Conservation (phyloP, 2,797 vertebrate genomes). For the Labeo calbasu region DNA sequence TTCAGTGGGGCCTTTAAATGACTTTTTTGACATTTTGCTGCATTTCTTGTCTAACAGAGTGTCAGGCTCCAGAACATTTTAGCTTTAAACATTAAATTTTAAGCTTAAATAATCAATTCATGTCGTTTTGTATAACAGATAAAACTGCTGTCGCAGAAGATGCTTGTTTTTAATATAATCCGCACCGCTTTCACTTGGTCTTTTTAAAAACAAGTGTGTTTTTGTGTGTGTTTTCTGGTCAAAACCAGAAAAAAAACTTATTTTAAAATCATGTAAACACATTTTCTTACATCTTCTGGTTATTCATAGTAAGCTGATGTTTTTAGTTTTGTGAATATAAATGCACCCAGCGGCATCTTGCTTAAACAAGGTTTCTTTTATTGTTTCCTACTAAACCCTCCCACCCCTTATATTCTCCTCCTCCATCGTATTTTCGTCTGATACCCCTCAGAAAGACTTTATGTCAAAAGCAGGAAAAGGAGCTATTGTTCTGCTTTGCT, state of each 20-base stretch:
- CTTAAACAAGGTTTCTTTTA: conserved; percentile 43
- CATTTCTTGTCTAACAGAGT: neutral
- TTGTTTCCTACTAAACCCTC: conserved; percentile 14
- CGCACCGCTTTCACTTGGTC: neutral
- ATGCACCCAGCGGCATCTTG: conserved; percentile 26
- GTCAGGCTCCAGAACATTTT: neutral
- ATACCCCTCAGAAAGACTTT: conserved; percentile 52
- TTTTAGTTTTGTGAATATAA: neutral
- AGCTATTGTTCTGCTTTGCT: conserved; percentile 65
- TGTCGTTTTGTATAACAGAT: neutral
- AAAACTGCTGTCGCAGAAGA: neutral
- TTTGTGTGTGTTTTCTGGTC: neutral
- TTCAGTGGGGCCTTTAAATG: conserved; percentile 34
- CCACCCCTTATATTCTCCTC: conserved; percentile 10
- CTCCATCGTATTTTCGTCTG: conserved; percentile 29
- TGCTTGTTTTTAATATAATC: neutral
- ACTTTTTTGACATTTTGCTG: neutral
- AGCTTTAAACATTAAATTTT: neutral
- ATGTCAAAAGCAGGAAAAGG: conserved; percentile 61
- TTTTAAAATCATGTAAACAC: neutral
- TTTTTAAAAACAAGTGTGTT: neutral
- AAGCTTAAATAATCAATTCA: neutral
- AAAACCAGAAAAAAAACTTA: neutral
- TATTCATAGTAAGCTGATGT: conserved; percentile 9
- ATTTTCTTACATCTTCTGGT: neutral